Percentiles rank a stretch among this genome's conserved stretches.
phyloP scores from a whole-genome alignment of 2,797 vertebrate genomes.

The Thalassophryne amazonica region DNA sequence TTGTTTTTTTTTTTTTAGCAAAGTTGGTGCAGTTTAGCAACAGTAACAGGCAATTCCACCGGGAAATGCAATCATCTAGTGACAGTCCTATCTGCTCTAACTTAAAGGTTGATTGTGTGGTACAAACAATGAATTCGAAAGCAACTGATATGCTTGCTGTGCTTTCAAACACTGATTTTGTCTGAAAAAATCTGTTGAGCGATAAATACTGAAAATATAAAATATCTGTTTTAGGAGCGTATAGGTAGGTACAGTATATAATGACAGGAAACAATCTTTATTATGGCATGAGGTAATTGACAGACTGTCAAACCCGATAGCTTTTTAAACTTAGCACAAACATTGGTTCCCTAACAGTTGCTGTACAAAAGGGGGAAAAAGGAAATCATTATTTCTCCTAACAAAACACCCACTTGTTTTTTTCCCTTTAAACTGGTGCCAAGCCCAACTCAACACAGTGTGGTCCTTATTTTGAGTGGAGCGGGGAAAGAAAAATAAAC shows the following conservation, averaged over 20 bases:
- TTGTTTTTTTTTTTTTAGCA: too few species aligned
- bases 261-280: not conserved
- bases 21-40: too few species aligned
- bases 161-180: not conserved
- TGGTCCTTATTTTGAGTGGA: too few species aligned
- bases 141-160: not conserved
- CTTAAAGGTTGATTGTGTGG: too few species aligned
- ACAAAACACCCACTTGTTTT: slow-evolving; percentile 18
- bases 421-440: slow-evolving; percentile 20
- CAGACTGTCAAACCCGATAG: not conserved
- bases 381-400: slow-evolving; percentile 25
- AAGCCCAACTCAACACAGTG: not conserved
- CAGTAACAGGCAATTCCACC: too few species aligned
- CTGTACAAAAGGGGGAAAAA: not conserved
- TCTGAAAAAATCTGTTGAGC: not conserved
- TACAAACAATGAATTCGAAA: not conserved
- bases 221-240: too few species aligned
- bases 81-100: too few species aligned
- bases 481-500: slow-evolving; percentile 2
- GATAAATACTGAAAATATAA: not conserved
- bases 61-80: too few species aligned
- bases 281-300: not conserved
- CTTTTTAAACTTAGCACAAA: too few species aligned
- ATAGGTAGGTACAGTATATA: not conserved
- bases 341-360: slow-evolving; percentile 9